Evolutionary conservation across 2,113 vertebrate species (phyloP).

Genomic region (Ictalurus punctatus): DNA sequence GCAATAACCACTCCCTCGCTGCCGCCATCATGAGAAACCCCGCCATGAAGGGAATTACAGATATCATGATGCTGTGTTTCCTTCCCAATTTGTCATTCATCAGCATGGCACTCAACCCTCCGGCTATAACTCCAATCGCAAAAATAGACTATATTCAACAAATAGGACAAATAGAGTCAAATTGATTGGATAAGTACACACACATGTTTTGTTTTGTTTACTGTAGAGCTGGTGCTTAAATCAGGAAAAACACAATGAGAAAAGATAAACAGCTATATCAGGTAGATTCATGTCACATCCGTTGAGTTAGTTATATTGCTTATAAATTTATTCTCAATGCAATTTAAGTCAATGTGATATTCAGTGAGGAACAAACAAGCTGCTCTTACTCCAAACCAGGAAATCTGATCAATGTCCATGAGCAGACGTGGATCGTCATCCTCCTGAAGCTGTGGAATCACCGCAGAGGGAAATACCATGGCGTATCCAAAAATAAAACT

Average conservation of each 20-base stretch:
- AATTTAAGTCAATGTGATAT: background rate
- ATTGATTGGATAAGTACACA: constrained; percentile 50
- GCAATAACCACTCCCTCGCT: constrained; percentile 79
- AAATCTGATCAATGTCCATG: constrained; percentile 72
- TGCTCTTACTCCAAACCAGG: constrained; percentile 86
- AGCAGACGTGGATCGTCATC: constrained; percentile 67
- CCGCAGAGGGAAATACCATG: constrained; percentile 87
- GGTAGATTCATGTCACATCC: background rate
- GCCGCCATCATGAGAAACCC: constrained; percentile 84
- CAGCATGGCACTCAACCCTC: constrained; percentile 84
- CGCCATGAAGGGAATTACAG: constrained; percentile 75
- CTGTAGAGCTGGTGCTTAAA: background rate
- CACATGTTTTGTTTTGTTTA: background rate
- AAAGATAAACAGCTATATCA: no score
- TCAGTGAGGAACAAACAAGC: background rate
- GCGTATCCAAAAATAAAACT: constrained; percentile 91
- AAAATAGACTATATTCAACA: constrained; percentile 75
- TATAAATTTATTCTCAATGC: background rate
- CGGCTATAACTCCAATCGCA: constrained; percentile 78
- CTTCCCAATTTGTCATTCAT: constrained; percentile 87
- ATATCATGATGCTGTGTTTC: constrained; percentile 91
- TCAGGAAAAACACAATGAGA: background rate
- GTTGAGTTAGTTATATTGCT: background rate
- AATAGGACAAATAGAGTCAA: background rate
- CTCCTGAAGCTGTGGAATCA: constrained; percentile 78